phyloP scores from a whole-genome alignment of 2,888 invertebrate genomes.

The Acanthosepion pharaonis region DNA sequence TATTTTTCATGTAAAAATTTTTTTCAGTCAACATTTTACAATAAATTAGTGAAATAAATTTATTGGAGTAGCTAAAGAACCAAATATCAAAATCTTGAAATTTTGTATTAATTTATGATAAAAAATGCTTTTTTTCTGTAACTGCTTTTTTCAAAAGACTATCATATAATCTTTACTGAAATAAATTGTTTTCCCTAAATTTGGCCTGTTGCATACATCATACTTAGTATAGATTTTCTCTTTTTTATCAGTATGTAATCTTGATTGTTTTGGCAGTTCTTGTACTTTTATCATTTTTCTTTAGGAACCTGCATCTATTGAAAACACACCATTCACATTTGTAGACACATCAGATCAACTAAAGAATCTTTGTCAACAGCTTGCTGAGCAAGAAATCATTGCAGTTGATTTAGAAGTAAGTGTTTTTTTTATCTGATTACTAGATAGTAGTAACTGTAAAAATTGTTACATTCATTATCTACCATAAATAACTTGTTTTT shows the following conservation, averaged over 20 bases:
- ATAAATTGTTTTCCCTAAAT: too few species aligned
- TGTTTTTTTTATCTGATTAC: neutral
- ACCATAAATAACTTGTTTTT: too few species aligned
- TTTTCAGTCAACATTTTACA: too few species aligned
- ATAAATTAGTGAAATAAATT: neutral
- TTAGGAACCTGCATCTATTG: slow-evolving; percentile 77
- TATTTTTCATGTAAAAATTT: too few species aligned
- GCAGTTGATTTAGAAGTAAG: slow-evolving; percentile 86
- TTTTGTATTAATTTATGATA: neutral
- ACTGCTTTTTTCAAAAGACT: too few species aligned
- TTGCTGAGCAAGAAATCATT: slow-evolving; percentile 82
- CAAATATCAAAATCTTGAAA: neutral
- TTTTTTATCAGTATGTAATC: too few species aligned
- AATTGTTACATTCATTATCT: too few species aligned
- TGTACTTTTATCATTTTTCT: slow-evolving; percentile 54
- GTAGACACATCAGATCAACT: slow-evolving; percentile 82
- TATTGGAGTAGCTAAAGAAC: neutral
- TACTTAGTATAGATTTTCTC: too few species aligned
- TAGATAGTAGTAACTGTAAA: too few species aligned
- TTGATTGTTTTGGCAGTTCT: neutral
- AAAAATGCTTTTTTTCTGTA: too few species aligned
- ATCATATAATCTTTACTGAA: too few species aligned
- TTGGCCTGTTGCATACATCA: too few species aligned
- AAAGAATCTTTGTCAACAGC: slow-evolving; percentile 80
- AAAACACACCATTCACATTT: slow-evolving; percentile 81